Percentiles rank a stretch among this genome's conserved stretches.
phyloP scores from a whole-genome alignment of 2,888 invertebrate genomes.

The Patella ulyssiponensis region DNA sequence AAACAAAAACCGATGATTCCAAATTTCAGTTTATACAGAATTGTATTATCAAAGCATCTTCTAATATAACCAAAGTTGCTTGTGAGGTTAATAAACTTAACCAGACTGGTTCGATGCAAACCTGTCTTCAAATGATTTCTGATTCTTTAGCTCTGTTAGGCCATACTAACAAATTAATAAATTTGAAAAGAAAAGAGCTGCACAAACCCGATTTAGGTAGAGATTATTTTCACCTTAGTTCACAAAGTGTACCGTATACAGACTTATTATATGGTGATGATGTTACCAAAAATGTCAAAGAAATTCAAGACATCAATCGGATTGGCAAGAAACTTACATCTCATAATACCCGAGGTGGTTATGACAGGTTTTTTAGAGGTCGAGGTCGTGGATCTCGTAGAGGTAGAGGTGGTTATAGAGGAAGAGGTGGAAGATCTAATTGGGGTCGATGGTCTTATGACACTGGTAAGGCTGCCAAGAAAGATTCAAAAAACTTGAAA shows the following conservation, averaged over 20 bases:
- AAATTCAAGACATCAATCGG: neutral
- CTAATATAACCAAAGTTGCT: neutral
- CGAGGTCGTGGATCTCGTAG: no score
- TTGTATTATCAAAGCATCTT: neutral
- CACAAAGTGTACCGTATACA: neutral
- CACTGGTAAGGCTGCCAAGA: no score
- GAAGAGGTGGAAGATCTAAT: no score
- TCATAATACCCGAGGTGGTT: neutral
- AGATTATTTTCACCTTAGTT: conserved; percentile 1
- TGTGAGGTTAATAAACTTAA: neutral
- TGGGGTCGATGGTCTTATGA: no score
- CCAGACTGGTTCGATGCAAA: neutral
- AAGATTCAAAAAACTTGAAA: no score
- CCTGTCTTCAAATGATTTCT: neutral
- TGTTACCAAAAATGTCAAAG: neutral
- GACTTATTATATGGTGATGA: neutral
- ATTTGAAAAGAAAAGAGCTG: conserved; percentile 16
- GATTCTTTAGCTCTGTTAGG: neutral
- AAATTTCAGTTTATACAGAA: neutral
- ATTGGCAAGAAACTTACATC: neutral
- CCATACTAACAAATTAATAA: neutral
- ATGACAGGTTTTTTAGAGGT: no score
- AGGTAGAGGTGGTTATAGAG: no score
- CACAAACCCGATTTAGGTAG: neutral
- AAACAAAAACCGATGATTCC: neutral